These are phyloP conservation scores for Hypocryptadius cinnamomeus DNA, from an alignment of 2,113 vertebrate species.

Conservation along the genomic window DNA sequence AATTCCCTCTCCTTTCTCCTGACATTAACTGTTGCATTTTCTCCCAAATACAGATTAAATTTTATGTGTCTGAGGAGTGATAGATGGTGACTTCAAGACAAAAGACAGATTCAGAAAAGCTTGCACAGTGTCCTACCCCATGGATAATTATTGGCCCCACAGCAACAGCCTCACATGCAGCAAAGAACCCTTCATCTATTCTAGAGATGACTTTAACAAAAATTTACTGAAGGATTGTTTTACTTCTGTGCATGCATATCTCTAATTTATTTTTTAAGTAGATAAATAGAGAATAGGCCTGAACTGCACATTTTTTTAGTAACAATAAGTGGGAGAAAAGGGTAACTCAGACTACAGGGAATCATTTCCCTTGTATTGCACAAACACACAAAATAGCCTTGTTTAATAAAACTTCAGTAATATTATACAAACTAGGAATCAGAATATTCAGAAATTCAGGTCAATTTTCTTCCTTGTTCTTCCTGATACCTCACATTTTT, in stretches of 20 bases:
- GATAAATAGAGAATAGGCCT: not conserved
- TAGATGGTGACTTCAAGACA: not conserved
- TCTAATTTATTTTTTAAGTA: not conserved
- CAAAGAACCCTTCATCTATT: not conserved
- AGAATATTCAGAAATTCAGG: not conserved
- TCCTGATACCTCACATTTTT: not conserved
- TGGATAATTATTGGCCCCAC: not conserved
- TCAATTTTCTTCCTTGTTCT: not conserved
- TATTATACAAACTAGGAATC: not conserved
- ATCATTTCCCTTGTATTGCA: not conserved
- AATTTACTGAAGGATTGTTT: not conserved
- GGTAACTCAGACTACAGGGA: not conserved
- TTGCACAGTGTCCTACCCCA: not conserved
- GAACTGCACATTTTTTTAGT: not conserved
- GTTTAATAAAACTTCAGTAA: not conserved
- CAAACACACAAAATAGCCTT: not conserved
- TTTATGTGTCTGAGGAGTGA: not conserved
- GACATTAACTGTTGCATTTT: not conserved
- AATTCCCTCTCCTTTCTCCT: not conserved
- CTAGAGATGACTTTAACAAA: not conserved
- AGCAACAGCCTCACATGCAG: not conserved
- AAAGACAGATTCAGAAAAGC: not conserved
- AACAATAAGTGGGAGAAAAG: not conserved
- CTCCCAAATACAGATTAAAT: not conserved
- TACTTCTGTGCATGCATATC: not conserved